Percentiles rank a stretch among this genome's conserved stretches.
phyloP scores from a whole-genome alignment of 2,113 vertebrate species.

The Myrmecobius fasciatus region DNA sequence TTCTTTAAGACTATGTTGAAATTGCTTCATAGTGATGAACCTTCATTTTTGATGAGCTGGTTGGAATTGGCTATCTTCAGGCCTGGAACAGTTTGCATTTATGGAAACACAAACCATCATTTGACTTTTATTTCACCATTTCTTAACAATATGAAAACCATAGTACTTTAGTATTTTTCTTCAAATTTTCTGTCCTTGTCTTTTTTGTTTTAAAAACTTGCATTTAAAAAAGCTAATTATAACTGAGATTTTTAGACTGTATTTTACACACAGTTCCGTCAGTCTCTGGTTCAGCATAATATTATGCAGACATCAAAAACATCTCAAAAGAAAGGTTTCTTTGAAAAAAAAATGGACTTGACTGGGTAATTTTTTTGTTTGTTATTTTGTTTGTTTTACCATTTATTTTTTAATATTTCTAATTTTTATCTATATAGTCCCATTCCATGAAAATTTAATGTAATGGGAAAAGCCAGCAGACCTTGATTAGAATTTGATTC shows the following conservation, averaged over 20 bases:
- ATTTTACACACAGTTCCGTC: constrained; percentile 67
- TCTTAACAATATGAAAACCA: neutral
- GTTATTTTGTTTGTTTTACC: constrained; percentile 61
- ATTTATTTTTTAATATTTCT: constrained; percentile 53
- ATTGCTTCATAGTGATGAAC: neutral
- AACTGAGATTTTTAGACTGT: constrained; percentile 62
- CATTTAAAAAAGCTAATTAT: neutral
- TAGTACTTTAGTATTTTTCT: neutral
- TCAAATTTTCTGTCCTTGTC: constrained; percentile 18
- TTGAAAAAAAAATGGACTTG: constrained; percentile 43
- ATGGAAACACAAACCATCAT: neutral
- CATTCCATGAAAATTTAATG: neutral
- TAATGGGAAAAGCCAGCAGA: constrained; percentile 58
- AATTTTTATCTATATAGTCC: constrained; percentile 6
- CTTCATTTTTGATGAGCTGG: neutral
- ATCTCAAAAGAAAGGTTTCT: constrained; percentile 68
- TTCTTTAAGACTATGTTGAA: neutral
- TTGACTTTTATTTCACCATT: neutral
- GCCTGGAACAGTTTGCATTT: neutral
- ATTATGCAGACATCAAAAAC: constrained; percentile 66
- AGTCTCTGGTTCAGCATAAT: constrained; percentile 64
- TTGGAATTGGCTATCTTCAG: neutral
- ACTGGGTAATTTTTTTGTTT: constrained; percentile 60
- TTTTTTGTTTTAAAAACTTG: constrained; percentile 58
- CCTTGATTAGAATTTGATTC: constrained; percentile 20